Percentiles rank a stretch among this genome's conserved stretches.
phyloP scores from a whole-genome alignment of 2,113 vertebrate species.

The Eulemur macaco region DNA sequence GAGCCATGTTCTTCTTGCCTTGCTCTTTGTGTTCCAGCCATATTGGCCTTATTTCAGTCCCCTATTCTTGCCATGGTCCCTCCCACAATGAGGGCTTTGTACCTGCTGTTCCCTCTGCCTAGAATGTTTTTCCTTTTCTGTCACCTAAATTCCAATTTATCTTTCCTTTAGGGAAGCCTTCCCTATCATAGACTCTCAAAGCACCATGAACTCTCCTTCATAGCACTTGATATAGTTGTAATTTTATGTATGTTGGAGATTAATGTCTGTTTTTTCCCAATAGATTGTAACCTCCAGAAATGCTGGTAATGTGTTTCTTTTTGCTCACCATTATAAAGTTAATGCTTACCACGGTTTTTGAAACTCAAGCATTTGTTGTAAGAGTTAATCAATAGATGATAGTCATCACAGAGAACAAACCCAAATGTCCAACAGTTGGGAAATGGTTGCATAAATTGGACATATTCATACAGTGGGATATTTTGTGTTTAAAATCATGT shows the following conservation, averaged over 20 bases:
- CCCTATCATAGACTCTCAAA: slow-evolving; percentile 54
- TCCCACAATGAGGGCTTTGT: slow-evolving; percentile 43
- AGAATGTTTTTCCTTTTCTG: slow-evolving; percentile 55
- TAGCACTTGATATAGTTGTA: slow-evolving; percentile 49
- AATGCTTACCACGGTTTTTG: slow-evolving; percentile 30
- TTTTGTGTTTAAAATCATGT: slow-evolving; percentile 19
- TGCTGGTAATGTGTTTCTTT: slow-evolving; percentile 46
- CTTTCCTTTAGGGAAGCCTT: slow-evolving; percentile 62
- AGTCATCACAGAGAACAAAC: neutral
- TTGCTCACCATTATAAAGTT: slow-evolving; percentile 21
- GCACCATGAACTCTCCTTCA: slow-evolving; percentile 36
- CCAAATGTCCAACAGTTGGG: neutral
- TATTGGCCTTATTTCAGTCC: slow-evolving; percentile 50
- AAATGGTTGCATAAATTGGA: slow-evolving; percentile 30
- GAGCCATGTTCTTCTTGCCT: slow-evolving; percentile 57
- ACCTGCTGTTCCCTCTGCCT: slow-evolving; percentile 52
- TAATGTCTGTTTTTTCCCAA: neutral
- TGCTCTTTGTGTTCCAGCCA: slow-evolving; percentile 53
- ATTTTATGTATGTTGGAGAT: slow-evolving; percentile 50
- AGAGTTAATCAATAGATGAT: slow-evolving; percentile 32
- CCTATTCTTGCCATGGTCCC: slow-evolving; percentile 46
- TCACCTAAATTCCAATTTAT: slow-evolving; percentile 49
- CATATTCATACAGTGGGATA: slow-evolving; percentile 1
- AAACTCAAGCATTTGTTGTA: slow-evolving; percentile 33
- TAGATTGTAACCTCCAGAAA: slow-evolving; percentile 49